Percentiles rank a stretch among this genome's conserved stretches.
phyloP scores from a whole-genome alignment of 2,888 invertebrate species.

The Plebejus argus region DNA sequence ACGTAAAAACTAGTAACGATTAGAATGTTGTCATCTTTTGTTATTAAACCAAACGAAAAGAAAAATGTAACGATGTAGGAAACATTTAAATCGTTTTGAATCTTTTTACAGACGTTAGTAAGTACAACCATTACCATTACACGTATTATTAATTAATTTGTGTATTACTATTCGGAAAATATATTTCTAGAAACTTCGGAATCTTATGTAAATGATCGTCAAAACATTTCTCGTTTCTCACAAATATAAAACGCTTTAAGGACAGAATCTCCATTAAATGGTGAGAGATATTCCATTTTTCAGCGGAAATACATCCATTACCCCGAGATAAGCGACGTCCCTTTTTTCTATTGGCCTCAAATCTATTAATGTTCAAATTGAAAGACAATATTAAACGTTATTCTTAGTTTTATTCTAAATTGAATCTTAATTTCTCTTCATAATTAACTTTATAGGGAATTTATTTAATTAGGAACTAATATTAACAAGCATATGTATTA shows the following conservation, averaged over 20 bases:
- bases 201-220: conserved; percentile 14
- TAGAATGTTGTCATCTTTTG: no score
- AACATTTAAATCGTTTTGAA: no score
- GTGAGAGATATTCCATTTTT: conserved; percentile 18
- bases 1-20: no score
- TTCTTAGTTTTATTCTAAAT: background rate
- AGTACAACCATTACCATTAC: no score
- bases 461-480: no score
- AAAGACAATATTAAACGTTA: conserved; percentile 6
- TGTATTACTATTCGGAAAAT: background rate
- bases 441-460: no score
- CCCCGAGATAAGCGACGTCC: conserved; percentile 11
- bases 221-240: background rate
- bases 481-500: no score
- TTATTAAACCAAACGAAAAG: no score
- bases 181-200: background rate
- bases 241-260: conserved; percentile 26
- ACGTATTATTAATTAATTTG: no score
- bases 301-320: conserved; percentile 30
- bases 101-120: no score
- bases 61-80: no score
- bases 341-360: conserved; percentile 6
- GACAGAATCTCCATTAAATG: conserved; percentile 19
- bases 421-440: no score
- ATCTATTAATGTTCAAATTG: conserved; percentile 24